A percentile compares a stretch with the other conserved stretches of the same genome.
phyloP scores from a whole-genome alignment of 2,888 invertebrate species.

The Diaprepes abbreviatus region DNA sequence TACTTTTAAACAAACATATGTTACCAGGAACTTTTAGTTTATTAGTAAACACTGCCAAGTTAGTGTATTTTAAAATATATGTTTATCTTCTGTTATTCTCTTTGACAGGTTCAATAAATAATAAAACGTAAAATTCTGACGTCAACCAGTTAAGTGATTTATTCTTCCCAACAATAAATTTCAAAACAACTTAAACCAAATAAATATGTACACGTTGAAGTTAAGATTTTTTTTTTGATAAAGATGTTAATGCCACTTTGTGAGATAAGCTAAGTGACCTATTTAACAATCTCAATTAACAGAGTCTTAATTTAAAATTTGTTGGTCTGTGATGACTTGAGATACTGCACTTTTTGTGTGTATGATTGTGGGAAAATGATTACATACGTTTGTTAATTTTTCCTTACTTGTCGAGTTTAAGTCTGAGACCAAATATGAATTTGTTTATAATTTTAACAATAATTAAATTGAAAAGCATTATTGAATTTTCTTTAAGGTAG shows the following conservation, averaged over 20 bases:
- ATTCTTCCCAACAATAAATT: not conserved
- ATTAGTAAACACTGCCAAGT: no score
- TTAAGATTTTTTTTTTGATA: not conserved
- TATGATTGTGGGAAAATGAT: slow-evolving; percentile 47
- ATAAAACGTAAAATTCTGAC: not conserved
- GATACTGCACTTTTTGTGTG: slow-evolving; percentile 53
- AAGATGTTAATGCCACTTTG: not conserved
- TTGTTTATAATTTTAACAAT: no score
- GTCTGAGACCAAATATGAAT: slow-evolving; percentile 60
- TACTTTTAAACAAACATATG: no score
- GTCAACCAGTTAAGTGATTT: not conserved
- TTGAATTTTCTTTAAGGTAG: no score
- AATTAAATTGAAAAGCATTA: no score
- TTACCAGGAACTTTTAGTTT: no score
- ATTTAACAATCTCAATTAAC: no score
- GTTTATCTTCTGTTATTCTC: not conserved
- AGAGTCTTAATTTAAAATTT: no score
- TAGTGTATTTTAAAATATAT: no score
- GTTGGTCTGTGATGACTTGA: slow-evolving; percentile 55
- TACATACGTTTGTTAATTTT: slow-evolving; percentile 41
- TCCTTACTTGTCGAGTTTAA: slow-evolving; percentile 65
- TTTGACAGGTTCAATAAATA: not conserved
- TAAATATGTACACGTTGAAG: not conserved
- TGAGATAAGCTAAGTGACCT: not conserved
- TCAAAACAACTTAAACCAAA: not conserved